Conservation (phyloP, 1,140 invertebrate genomes). For the Uloborus diversus region DNA sequence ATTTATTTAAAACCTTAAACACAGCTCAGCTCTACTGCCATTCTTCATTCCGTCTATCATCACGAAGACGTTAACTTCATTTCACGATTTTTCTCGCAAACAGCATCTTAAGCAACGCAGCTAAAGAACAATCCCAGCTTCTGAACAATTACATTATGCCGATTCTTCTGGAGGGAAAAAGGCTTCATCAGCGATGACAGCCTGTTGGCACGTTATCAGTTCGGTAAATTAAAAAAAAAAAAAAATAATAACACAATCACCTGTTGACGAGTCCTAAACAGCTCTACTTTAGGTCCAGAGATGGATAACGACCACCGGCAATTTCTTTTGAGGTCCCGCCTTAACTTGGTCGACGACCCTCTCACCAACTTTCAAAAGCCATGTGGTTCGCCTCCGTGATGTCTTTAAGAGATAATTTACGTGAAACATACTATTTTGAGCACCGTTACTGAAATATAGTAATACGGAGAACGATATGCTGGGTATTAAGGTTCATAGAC, state of each 20-base stretch:
- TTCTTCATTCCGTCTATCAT: neutral
- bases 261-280: neutral
- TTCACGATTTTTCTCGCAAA: slow-evolving; percentile 29
- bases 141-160: neutral
- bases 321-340: neutral
- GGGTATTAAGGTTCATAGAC: no score
- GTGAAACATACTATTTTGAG: neutral
- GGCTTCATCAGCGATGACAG: slow-evolving; percentile 17
- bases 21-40: neutral
- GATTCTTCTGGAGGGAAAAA: neutral
- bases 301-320: neutral
- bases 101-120: neutral
- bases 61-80: no score
- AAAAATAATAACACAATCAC: slow-evolving; percentile 7
- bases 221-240: slow-evolving; percentile 5
- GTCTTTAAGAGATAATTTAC: slow-evolving; percentile 16
- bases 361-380: slow-evolving; percentile 6
- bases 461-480: no score
- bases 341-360: slow-evolving; percentile 4
- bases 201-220: slow-evolving; percentile 20
- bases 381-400: slow-evolving; percentile 24
- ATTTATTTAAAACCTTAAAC: neutral
- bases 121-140: neutral
- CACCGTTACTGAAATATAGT: neutral
- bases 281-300: neutral